Base-by-base conservation (phyloP, 2,888 invertebrate species). In the Schizotus pectinicornis region DNA sequence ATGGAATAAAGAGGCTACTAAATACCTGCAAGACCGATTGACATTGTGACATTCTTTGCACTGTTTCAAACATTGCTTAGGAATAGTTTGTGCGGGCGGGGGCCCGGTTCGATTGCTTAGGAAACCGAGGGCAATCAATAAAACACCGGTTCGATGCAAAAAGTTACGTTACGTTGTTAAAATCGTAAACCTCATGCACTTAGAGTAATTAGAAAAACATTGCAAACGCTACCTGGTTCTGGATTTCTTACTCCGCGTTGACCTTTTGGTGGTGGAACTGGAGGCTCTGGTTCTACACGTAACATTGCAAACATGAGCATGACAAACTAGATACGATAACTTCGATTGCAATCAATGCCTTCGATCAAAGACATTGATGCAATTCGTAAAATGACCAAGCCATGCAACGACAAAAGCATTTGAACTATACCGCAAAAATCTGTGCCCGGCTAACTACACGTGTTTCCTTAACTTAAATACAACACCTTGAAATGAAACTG, bases 401-500 rank as follows among this genome's bases (percentile, higher is more conserved):
- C 50, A 57, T 45, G 52, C 39, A 56, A 50, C 33, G 41, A 41
- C 14, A 52, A 22, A 61, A 61, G 56, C 54, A 57, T 61, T 50
- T 57, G 61, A 61, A 56, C 56, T 57, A 57, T 47, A 48, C 11
- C 11, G 31, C 30, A 39, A 36, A 51, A 46, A 49, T 41, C 11
- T 8, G 58, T 58, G 58, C 48, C 32, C 32, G 42, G 9, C 53
- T 54, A 54, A 49, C 45, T 22, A 22, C 22, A 22, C 22, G 22
- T 39, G 14, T 12, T 39, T 5, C 33, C 53, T 56, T 49, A 58
- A 51, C 64, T 63, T 38, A 67, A 65, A 77, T 77, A 77, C 77
- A 74, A 74, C 86, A 90, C 90, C 88, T 89, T 89, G 85, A 77
- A 88, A 88, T 77, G 86, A 88, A 80, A 90, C 89, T 68, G 88